phyloP scores from a whole-genome alignment of 1,140 invertebrate genomes.

The Drosophila santomea region DNA sequence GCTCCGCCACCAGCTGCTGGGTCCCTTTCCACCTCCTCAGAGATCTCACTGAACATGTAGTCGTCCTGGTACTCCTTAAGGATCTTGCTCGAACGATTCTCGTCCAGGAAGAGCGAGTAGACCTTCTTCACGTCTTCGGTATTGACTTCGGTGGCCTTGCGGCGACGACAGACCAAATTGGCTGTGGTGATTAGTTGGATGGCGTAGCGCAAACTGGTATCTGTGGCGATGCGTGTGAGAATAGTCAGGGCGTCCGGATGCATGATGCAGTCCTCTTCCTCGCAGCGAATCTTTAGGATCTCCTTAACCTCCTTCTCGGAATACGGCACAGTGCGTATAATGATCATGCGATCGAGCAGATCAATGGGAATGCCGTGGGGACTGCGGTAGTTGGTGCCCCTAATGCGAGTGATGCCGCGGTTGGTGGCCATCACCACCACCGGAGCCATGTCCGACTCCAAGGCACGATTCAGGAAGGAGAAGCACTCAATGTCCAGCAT shows the following conservation, averaged over 20 bases:
- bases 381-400: slow-evolving; percentile 96
- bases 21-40: slow-evolving; percentile 69
- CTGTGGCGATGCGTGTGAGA: slow-evolving; percentile 95
- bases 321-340: slow-evolving; percentile 96
- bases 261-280: slow-evolving; percentile 99
- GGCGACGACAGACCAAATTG: slow-evolving; percentile 92
- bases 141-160: slow-evolving; percentile 93
- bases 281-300: slow-evolving; percentile 96
- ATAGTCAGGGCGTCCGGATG: slow-evolving; percentile 95
- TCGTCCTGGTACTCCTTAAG: slow-evolving; percentile 98
- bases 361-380: slow-evolving; percentile 98
- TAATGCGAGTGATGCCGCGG: slow-evolving; percentile 97
- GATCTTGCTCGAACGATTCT: slow-evolving; percentile 95
- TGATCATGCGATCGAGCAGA: slow-evolving; percentile 97
- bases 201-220: slow-evolving; percentile 97
- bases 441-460: slow-evolving; percentile 98
- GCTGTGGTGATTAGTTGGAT: slow-evolving; percentile 99
- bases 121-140: slow-evolving; percentile 97
- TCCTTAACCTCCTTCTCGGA: slow-evolving; percentile 95
- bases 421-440: slow-evolving; percentile 99
- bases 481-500: slow-evolving; percentile 99
- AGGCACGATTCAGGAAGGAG: slow-evolving; percentile 97
- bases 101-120: slow-evolving; percentile 97
- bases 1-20: slow-evolving; percentile 31
- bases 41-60: slow-evolving; percentile 94